Conservation (phyloP, 2,888 invertebrate genomes). For the Coelinius sp. region DNA sequence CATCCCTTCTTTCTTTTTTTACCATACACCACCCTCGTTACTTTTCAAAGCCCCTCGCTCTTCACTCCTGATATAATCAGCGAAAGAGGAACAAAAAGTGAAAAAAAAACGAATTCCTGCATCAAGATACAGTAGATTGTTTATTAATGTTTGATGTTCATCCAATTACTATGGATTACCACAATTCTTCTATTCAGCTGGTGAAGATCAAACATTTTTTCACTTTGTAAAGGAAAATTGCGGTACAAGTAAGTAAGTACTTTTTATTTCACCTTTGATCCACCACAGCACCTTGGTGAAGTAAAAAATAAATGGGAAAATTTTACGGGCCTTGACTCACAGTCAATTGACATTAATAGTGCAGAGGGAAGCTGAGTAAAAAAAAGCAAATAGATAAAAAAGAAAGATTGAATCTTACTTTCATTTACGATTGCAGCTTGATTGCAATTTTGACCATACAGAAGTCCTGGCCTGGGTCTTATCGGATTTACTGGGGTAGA, state of each 20-base stretch:
- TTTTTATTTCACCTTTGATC: neutral
- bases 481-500: constrained; percentile 52
- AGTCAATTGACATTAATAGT: constrained; percentile 11
- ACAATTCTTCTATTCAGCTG: constrained; percentile 51
- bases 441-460: constrained; percentile 62
- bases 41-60: constrained; percentile 38
- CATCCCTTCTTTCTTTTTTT: neutral
- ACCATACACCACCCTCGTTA: neutral
- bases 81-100: constrained; percentile 27
- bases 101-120: too few species aligned
- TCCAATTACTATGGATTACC: constrained; percentile 67
- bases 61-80: constrained; percentile 43
- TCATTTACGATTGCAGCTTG: constrained; percentile 55
- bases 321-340: neutral
- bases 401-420: constrained; percentile 16
- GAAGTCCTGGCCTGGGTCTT: constrained; percentile 50
- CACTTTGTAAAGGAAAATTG: too few species aligned
- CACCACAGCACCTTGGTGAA: neutral
- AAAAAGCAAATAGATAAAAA: neutral
- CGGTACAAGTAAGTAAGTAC: too few species aligned
- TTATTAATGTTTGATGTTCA: constrained; percentile 64
- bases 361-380: neutral
- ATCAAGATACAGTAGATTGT: constrained; percentile 58
- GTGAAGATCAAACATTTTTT: neutral
- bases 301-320: constrained; percentile 1